Evolutionary conservation across 1,140 invertebrate genomes (phyloP).

Genomic region (Saccostrea echinata): DNA sequence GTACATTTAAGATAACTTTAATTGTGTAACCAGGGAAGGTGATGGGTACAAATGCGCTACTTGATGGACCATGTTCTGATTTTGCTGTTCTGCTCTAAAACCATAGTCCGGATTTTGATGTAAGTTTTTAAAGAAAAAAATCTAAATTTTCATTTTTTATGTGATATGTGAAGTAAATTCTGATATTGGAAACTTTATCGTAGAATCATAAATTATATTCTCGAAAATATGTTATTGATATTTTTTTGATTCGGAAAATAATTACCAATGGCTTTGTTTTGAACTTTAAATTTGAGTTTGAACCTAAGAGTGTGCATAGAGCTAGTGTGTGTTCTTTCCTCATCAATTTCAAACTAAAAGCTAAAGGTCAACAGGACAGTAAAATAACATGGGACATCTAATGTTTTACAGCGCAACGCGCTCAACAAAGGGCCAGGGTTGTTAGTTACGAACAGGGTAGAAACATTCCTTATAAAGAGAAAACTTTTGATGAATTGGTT

Average conservation of each 20-base stretch:
- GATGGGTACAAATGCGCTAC: slow-evolving; percentile 12
- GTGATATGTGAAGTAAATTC: neutral
- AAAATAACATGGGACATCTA: slow-evolving; percentile 18
- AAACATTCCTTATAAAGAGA: slow-evolving; percentile 24
- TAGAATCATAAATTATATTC: neutral
- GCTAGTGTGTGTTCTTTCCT: neutral
- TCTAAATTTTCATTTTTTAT: neutral
- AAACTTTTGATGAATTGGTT: slow-evolving; percentile 62
- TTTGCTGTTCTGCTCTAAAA: slow-evolving; percentile 34
- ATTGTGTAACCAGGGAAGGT: slow-evolving; percentile 15
- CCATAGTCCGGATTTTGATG: slow-evolving; percentile 1
- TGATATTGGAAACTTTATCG: neutral
- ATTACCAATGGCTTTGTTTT: neutral
- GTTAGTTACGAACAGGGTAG: slow-evolving; percentile 37
- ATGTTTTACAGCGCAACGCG: slow-evolving; percentile 38
- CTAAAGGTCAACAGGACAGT: neutral
- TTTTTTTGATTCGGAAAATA: neutral
- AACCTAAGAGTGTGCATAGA: neutral
- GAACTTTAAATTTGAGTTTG: neutral
- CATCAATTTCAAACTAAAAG: neutral
- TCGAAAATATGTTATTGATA: neutral
- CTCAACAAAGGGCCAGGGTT: slow-evolving; percentile 34
- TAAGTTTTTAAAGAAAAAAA: neutral
- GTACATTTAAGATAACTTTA: slow-evolving; percentile 1
- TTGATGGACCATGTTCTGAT: slow-evolving; percentile 19